Base-by-base conservation (phyloP, 2,888 invertebrate genomes). In the Pterostichus madidus region DNA sequence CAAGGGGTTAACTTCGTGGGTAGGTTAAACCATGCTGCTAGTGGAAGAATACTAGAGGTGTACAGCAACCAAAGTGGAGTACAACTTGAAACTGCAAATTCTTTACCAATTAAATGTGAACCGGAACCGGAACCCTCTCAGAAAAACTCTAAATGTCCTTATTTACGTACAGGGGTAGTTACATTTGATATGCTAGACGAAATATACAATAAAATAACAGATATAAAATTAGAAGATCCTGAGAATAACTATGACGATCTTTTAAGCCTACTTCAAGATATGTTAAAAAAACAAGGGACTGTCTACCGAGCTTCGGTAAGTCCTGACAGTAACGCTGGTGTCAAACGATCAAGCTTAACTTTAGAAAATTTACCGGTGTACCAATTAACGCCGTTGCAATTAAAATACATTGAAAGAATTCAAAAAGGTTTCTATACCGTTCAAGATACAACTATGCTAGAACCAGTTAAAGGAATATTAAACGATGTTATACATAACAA, bases 1-100 rank as follows among this genome's bases (percentile, higher is more conserved):
- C 92, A 93, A 85, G 91, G 91, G 15, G 85, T 92, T 15, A 92
- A 92, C 8, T 93, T 94, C 85, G 94, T 95, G 32, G 94, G 94
- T 10, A 91, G 94, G 86, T 93, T 93, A 0, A 86, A 92, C 3
- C 95, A 96, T 89, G 93, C 94, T 0, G 86, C 88, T 6, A 92
- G 93, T 31, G 97, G 98, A 0, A 92, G 97, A 81, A 93, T 93
- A 81, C 87, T 98, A 78, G 96, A 96, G 88, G 92, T 97, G 0
- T 94, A 93, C 85, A 95, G 96, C 83, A 95, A 97, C 88, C 96
- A 97, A 88, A 96, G 96, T 0, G 98, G 97, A 0, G 92, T 98
- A 82, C 96, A 97, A 88, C 94, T 98, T 85, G 96, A 97, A 87
- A 98, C 98, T 0, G 93, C 94, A 0, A 96, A 96, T 87, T n/a